Conservation (phyloP, 2,113 vertebrate genomes). For the Procavia capensis region DNA sequence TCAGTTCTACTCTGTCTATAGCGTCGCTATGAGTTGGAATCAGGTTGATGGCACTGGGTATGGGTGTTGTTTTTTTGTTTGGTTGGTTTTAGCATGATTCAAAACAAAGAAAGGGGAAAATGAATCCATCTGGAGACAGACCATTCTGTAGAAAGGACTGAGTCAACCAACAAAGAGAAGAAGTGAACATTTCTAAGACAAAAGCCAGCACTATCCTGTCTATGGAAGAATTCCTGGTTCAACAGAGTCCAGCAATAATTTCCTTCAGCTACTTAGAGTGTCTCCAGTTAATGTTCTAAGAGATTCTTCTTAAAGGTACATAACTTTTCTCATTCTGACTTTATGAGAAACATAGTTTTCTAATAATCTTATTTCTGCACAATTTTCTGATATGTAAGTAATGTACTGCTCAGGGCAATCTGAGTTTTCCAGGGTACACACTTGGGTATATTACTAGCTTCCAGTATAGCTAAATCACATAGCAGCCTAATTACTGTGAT, state of each 20-base stretch:
- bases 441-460: neutral
- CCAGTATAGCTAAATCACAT: neutral
- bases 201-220: neutral
- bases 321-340: neutral
- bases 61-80: too few relatives aligned
- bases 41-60: too few relatives aligned
- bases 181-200: neutral
- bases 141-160: neutral
- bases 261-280: neutral
- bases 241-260: neutral
- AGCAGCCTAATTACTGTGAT: neutral
- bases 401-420: neutral
- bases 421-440: neutral
- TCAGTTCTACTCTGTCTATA: too few relatives aligned
- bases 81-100: too few relatives aligned
- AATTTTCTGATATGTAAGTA: neutral
- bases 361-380: neutral
- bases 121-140: neutral
- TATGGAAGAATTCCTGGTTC: neutral
- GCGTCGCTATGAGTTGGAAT: too few relatives aligned
- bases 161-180: neutral
- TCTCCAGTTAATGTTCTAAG: neutral
- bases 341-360: neutral
- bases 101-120: neutral
- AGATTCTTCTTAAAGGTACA: neutral